Base-by-base conservation (phyloP, 2,113 vertebrate genomes). In the Helogale parvula region DNA sequence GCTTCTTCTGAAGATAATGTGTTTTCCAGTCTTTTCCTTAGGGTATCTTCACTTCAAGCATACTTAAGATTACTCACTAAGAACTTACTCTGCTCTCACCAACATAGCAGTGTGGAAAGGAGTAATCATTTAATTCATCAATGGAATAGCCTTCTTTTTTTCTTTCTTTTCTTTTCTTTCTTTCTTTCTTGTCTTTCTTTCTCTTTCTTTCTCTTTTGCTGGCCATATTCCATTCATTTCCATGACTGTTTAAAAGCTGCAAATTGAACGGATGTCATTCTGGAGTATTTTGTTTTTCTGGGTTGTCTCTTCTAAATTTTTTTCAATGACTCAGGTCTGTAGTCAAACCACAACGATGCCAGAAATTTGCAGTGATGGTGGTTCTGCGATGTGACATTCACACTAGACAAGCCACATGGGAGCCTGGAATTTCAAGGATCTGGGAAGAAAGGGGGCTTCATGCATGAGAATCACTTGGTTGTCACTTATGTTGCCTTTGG, bases 11-110 rank as follows among this genome's bases (percentile, higher is more conserved):
- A 93, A 94, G 76, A 88, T 69, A 0, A 96, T 89, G 83, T 47
- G 76, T 31, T 95, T 95, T 89, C 65, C 60, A 97, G 85, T 96
- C 90, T 96, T n/a, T 84, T 96, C 14, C n/a, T 15, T 74, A 82
- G 16, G 2, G 27, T 33, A 79, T 14, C 2, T 94, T 98, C 93
- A 57, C 79, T 94, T 89, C 60, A 91, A 87, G 21, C 50, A 94
- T 89, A 31, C 66, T 96, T 96, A 47, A 81, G 88, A 94, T 66
- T 63, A 80, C 15, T n/a, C n/a, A n/a, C n/a, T 69, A 90, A 88
- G 74, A 92, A 52, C 76, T 76, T 96, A 21, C 50, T 77, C 38
- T 10, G 45, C 47, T 86, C 23, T 94, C 94, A 7, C 52, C 88
- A 97, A 94, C 17, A 0, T 50, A 86, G 21, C 15, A 45, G 71